Conservation (phyloP, 2,797 vertebrate species). For the Platyrinchus mystaceus region DNA sequence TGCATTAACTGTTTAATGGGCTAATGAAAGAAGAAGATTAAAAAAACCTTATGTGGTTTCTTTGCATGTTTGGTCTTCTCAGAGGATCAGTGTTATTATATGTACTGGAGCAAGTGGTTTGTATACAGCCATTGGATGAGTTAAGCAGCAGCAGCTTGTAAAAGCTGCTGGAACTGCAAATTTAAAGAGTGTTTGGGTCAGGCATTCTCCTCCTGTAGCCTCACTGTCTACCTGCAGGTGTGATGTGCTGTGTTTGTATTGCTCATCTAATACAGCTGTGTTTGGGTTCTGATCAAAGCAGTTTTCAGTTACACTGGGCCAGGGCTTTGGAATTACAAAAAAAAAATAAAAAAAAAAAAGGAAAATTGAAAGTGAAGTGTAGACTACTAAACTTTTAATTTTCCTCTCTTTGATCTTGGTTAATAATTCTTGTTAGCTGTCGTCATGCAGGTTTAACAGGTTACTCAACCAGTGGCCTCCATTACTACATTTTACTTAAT, state of each 20-base stretch:
- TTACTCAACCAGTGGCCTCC: neutral
- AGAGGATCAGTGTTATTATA: neutral
- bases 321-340: neutral
- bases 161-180: neutral
- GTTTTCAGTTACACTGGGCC: neutral
- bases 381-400: neutral
- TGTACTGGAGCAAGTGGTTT: neutral
- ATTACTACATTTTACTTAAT: neutral
- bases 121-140: neutral
- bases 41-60: neutral
- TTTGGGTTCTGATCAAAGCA: neutral
- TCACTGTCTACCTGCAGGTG: neutral
- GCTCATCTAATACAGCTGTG: neutral
- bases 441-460: neutral
- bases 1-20: neutral
- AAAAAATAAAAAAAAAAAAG: neutral
- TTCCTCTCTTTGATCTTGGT: neutral
- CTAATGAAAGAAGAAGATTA: neutral
- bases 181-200: neutral
- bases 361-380: neutral
- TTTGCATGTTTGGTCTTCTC: neutral
- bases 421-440: neutral
- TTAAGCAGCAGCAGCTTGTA: neutral
- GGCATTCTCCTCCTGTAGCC: neutral
- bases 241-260: neutral